These are phyloP conservation scores for Sweltsa coloradensis DNA, from an alignment of 1,140 invertebrate species.

Conservation along the genomic window DNA sequence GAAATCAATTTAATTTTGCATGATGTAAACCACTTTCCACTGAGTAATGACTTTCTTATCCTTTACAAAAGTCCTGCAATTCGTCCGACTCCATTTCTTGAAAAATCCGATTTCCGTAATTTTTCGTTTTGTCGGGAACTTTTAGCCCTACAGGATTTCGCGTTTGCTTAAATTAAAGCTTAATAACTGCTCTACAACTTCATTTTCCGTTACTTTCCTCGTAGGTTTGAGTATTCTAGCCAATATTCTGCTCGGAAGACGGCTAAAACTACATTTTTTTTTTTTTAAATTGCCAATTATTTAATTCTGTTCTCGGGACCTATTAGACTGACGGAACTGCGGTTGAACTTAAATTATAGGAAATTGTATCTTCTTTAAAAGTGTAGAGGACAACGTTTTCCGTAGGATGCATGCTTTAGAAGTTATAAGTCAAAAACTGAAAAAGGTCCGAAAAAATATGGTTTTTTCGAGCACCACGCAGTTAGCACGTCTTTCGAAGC, in stretches of 20 bases:
- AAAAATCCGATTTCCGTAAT: conserved; percentile 3
- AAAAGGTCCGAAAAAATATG: background rate
- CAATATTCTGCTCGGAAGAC: conserved; percentile 7
- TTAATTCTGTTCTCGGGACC: background rate
- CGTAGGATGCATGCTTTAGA: conserved; percentile 2
- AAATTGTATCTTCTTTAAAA: background rate
- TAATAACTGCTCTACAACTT: conserved; percentile 10
- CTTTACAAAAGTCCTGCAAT: conserved; percentile 8
- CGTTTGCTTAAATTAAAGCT: conserved; percentile 7
- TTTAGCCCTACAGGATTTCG: conserved; percentile 2
- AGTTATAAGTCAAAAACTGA: conserved; percentile 3
- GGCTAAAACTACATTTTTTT: conserved; percentile 1
- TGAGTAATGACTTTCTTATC: background rate
- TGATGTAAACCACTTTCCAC: too few relatives aligned
- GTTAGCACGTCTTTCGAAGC: too few relatives aligned
- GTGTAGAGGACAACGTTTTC: background rate
- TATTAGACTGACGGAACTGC: conserved; percentile 5
- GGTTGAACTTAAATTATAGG: background rate
- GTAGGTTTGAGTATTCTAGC: conserved; percentile 7
- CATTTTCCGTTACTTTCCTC: conserved; percentile 3
- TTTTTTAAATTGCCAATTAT: conserved; percentile 4
- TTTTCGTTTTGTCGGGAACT: conserved; percentile 4
- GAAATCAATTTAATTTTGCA: too few relatives aligned
- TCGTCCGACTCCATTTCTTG: conserved; percentile 5
- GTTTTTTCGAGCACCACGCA: background rate